Percentiles rank a stretch among this genome's conserved stretches.
These are phyloP conservation scores for Seira ritae DNA, from an alignment of 2,888 invertebrate genomes.

Conservation along the genomic window DNA sequence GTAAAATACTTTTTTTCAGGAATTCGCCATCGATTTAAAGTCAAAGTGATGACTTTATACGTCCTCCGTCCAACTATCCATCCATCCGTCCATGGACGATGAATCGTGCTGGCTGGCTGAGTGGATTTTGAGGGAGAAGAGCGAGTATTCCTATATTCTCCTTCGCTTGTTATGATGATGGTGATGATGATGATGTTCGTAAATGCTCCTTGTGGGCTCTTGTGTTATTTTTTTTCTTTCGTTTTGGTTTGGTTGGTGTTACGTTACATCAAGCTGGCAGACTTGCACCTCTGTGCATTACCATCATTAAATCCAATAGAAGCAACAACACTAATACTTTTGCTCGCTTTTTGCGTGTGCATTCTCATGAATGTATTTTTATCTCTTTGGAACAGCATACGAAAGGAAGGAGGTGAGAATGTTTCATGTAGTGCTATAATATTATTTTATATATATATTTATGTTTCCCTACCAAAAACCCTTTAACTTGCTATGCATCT, in stretches of 20 bases:
- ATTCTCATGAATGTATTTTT: not conserved
- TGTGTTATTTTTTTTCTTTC: not conserved
- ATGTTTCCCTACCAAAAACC: no score
- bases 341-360: not conserved
- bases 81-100: constrained; percentile 33
- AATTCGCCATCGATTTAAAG: no score
- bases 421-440: not conserved
- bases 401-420: not conserved
- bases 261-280: not conserved
- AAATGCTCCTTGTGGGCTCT: not conserved
- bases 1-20: no score
- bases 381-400: not conserved
- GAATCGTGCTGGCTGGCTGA: constrained; percentile 3
- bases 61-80: not conserved
- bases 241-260: not conserved
- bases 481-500: no score
- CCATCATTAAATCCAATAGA: not conserved
- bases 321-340: not conserved
- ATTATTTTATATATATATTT: not conserved
- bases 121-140: not conserved
- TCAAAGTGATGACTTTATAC: constrained; percentile 24
- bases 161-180: no score
- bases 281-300: not conserved
- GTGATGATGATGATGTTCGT: not conserved
- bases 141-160: not conserved